Evolutionary conservation across 2,797 vertebrate species (phyloP).

Genomic region (Silurus aristotelis): DNA sequence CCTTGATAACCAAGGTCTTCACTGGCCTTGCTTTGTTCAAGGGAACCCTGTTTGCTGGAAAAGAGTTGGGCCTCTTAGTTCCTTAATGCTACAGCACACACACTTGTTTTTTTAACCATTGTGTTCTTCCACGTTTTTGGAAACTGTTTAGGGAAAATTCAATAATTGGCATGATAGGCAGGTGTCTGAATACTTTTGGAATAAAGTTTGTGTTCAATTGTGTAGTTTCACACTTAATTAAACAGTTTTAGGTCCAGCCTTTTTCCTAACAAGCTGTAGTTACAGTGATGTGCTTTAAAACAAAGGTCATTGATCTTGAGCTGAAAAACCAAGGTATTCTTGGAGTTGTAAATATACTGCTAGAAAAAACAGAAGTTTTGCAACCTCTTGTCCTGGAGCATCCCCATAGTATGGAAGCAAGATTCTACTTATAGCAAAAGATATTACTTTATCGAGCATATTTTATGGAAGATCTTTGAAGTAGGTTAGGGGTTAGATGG

Average conservation of each 20-base stretch:
- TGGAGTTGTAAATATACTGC: not conserved
- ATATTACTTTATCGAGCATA: not conserved
- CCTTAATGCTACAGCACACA: not conserved
- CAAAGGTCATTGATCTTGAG: not conserved
- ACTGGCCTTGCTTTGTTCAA: not conserved
- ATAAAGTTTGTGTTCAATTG: not conserved
- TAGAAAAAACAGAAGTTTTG: not conserved
- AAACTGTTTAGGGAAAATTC: not conserved
- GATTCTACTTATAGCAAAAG: not conserved
- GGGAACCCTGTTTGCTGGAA: not conserved
- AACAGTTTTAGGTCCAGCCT: not conserved
- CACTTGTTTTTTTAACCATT: too few relatives aligned
- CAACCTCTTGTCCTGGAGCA: not conserved
- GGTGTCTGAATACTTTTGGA: not conserved
- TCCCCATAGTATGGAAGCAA: not conserved
- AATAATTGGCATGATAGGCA: not conserved
- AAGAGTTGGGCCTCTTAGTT: not conserved
- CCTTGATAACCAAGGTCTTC: not conserved
- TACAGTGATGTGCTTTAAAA: not conserved
- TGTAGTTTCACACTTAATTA: not conserved
- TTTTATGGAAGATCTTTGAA: not conserved
- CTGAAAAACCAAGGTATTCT: slow-evolving; percentile 1
- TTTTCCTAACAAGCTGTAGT: not conserved
- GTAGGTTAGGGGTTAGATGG: slow-evolving; percentile 12
- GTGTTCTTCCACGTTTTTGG: not conserved